phyloP scores from a whole-genome alignment of 2,113 vertebrate species.

The Cyrtonyx montezumae region DNA sequence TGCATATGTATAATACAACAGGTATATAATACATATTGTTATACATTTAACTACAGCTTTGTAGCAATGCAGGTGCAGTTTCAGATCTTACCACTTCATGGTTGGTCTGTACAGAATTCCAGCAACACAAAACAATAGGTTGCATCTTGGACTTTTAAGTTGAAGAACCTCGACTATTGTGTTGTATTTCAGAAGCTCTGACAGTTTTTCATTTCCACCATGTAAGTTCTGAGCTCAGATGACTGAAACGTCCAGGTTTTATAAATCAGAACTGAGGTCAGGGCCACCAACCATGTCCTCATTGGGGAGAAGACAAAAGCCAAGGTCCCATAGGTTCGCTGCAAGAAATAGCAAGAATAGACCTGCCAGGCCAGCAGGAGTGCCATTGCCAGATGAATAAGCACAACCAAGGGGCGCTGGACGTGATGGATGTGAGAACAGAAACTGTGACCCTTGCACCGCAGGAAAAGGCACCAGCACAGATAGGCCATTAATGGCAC shows the following conservation, averaged over 20 bases:
- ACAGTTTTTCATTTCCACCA: slow-evolving; percentile 79
- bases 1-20: not conserved
- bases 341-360: slow-evolving; percentile 90
- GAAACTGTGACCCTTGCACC: slow-evolving; percentile 87
- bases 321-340: slow-evolving; percentile 86
- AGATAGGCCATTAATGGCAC: slow-evolving; percentile 90
- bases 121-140: not conserved
- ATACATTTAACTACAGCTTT: not conserved
- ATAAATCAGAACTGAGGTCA: slow-evolving; percentile 82
- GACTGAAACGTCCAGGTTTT: slow-evolving; percentile 85
- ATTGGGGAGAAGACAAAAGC: slow-evolving; percentile 92
- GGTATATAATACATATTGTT: not conserved
- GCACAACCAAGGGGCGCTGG: slow-evolving; percentile 66
- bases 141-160: not conserved
- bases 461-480: slow-evolving; percentile 92
- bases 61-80: not conserved
- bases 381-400: slow-evolving; percentile 81
- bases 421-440: slow-evolving; percentile 82
- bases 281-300: slow-evolving; percentile 86
- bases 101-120: not conserved
- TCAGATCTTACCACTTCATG: not conserved
- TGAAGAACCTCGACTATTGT: not conserved
- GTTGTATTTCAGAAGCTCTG: slow-evolving; percentile 76
- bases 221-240: slow-evolving; percentile 72
- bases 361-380: slow-evolving; percentile 90